A percentile compares a stretch with the other conserved stretches of the same genome.
These are phyloP conservation scores for Nymphalis polychloros DNA, from an alignment of 2,888 invertebrate genomes.

Conservation along the genomic window DNA sequence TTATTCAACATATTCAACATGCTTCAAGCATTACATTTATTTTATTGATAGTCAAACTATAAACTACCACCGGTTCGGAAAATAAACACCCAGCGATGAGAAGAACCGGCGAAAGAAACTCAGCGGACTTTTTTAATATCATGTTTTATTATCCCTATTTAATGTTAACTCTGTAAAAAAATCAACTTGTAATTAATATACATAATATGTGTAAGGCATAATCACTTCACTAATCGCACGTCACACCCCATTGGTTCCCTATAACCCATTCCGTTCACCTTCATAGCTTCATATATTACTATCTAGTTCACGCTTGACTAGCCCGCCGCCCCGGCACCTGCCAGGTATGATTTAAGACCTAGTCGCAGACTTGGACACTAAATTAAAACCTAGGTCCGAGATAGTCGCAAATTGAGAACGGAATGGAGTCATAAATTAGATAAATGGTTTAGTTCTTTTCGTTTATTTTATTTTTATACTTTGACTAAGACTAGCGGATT, in stretches of 20 bases:
- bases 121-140: too few species aligned
- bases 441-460: slow-evolving; percentile 21
- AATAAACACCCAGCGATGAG: too few species aligned
- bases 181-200: not conserved
- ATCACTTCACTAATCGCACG: slow-evolving; percentile 19
- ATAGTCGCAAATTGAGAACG: slow-evolving; percentile 29
- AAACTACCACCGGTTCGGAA: too few species aligned
- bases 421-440: slow-evolving; percentile 31
- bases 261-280: slow-evolving; percentile 54
- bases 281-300: slow-evolving; percentile 61
- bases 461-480: slow-evolving; percentile 12
- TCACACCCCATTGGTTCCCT: slow-evolving; percentile 54
- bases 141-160: too few species aligned
- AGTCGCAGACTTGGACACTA: slow-evolving; percentile 56
- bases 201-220: not conserved
- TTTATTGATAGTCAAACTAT: too few species aligned
- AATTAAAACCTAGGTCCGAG: slow-evolving; percentile 37
- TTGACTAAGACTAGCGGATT: slow-evolving; percentile 4
- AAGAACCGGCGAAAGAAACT: too few species aligned
- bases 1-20: too few species aligned
- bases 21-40: too few species aligned
- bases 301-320: slow-evolving; percentile 62
- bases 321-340: slow-evolving; percentile 55
- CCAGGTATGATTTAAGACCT: slow-evolving; percentile 67
- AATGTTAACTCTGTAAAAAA: not conserved